These are phyloP conservation scores for Meteorus colon DNA, from an alignment of 2,888 invertebrate genomes.

Conservation along the genomic window DNA sequence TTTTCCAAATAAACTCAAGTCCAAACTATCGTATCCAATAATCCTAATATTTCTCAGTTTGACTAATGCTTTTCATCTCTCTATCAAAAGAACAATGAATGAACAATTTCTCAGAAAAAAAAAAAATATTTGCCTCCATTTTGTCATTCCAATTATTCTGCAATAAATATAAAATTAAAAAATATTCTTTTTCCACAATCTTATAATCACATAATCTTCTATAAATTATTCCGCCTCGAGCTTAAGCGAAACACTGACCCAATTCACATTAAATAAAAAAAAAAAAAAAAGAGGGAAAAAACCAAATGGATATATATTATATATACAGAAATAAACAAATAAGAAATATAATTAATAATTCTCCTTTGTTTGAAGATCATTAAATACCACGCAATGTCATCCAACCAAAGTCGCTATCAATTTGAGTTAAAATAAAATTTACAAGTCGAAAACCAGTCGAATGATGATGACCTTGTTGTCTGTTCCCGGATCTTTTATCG, in stretches of 20 bases:
- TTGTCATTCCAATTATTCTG: no score
- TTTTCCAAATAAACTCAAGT: no score
- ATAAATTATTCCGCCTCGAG: no score
- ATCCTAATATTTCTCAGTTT: no score
- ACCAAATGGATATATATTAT: not conserved
- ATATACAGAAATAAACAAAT: not conserved
- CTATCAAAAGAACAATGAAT: no score
- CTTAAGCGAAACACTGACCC: not conserved
- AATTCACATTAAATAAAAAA: not conserved
- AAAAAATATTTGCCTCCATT: no score
- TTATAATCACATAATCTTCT: no score
- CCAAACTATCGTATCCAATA: no score
- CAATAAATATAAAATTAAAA: no score
- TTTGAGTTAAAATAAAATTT: slow-evolving; percentile 2
- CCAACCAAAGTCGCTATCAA: slow-evolving; percentile 1
- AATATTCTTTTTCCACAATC: no score
- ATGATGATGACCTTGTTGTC: slow-evolving; percentile 7
- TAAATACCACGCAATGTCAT: not conserved
- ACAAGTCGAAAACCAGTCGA: slow-evolving; percentile 5
- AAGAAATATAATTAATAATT: not conserved
- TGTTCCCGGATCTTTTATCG: slow-evolving; percentile 30
- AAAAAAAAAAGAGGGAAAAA: not conserved
- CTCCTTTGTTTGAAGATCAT: not conserved
- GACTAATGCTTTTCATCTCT: no score
- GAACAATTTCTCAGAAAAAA: no score